A percentile compares a stretch with the other conserved stretches of the same genome.
phyloP scores from a whole-genome alignment of 2,888 invertebrate species.

The Hydrotaea cyrtoneurina region DNA sequence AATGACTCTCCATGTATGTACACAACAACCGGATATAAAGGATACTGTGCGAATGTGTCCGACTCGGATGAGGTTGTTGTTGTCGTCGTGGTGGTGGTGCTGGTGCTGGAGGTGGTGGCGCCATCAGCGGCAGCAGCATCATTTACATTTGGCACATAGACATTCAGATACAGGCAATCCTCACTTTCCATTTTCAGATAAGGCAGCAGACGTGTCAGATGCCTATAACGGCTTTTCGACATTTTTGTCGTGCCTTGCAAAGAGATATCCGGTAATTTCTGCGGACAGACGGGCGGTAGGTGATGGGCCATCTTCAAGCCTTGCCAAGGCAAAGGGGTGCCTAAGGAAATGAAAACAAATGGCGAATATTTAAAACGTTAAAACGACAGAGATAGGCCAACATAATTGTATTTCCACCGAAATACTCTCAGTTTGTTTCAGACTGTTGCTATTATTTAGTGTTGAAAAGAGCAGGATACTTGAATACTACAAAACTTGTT shows the following conservation, averaged over 20 bases:
- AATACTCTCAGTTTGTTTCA: too few species aligned
- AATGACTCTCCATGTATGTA: slow-evolving; percentile 97
- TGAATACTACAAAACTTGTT: slow-evolving; percentile 1
- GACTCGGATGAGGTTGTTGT: slow-evolving; percentile 47
- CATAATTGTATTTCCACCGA: too few species aligned
- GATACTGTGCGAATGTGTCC: slow-evolving; percentile 79
- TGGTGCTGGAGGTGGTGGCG: background rate
- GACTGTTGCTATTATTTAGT: background rate
- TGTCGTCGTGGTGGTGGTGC: slow-evolving; percentile 24
- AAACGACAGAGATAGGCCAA: background rate
- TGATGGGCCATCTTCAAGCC: slow-evolving; percentile 86
- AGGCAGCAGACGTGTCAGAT: slow-evolving; percentile 87
- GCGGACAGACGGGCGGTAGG: slow-evolving; percentile 93
- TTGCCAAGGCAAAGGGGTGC: slow-evolving; percentile 91
- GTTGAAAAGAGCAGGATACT: background rate
- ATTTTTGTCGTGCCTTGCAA: slow-evolving; percentile 83
- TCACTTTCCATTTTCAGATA: slow-evolving; percentile 87
- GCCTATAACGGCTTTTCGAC: slow-evolving; percentile 85
- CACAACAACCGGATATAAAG: slow-evolving; percentile 91
- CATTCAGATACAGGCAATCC: slow-evolving; percentile 95
- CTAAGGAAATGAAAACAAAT: slow-evolving; percentile 76
- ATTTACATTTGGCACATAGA: slow-evolving; percentile 87
- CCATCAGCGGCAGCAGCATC: slow-evolving; percentile 9
- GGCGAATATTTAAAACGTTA: background rate
- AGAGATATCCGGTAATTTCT: slow-evolving; percentile 87